phyloP scores from a whole-genome alignment of 2,113 vertebrate species.

The Calypte anna region DNA sequence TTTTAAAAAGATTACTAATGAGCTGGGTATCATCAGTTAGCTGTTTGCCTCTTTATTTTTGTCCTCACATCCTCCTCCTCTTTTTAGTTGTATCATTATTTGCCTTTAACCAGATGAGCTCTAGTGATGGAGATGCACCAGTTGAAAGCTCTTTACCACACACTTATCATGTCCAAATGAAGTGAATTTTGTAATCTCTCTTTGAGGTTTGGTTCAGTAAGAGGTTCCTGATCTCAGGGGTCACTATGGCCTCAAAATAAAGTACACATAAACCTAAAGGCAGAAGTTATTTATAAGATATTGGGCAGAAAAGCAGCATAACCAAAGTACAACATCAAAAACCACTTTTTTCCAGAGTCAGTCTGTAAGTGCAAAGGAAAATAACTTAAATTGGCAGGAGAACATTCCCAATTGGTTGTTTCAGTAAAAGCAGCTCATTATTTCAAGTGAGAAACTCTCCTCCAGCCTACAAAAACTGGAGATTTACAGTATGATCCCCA shows the following conservation, averaged over 20 bases:
- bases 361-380: neutral
- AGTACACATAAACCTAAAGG: neutral
- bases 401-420: neutral
- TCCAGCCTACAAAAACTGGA: neutral
- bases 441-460: neutral
- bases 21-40: neutral
- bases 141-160: neutral
- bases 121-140: neutral
- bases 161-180: neutral
- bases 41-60: neutral
- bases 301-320: neutral
- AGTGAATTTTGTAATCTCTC: neutral
- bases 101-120: neutral
- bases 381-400: neutral
- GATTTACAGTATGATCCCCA: neutral
- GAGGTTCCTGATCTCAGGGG: neutral
- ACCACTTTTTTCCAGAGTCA: neutral
- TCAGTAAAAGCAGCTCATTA: slow-evolving; percentile 6
- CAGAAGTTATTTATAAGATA: neutral
- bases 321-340: neutral
- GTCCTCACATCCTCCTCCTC: neutral
- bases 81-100: neutral
- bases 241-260: neutral
- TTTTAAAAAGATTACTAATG: neutral
- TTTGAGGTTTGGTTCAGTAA: neutral